Conservation (phyloP, 2,797 vertebrate species). For the Pangasius sanitwongsei region DNA sequence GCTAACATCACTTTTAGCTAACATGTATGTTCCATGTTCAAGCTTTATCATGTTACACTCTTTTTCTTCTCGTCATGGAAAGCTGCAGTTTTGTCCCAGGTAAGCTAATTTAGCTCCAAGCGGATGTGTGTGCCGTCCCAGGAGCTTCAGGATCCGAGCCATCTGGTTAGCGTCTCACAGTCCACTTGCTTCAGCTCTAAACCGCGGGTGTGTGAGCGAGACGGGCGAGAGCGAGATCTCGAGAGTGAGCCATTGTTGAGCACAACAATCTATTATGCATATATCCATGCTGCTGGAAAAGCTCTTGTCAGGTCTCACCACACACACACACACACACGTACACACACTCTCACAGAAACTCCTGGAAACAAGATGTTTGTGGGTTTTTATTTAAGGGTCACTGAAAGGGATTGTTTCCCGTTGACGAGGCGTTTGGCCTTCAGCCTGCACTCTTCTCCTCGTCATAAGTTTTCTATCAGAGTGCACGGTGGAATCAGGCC, state of each 20-base stretch:
- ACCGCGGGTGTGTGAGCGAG: conserved; percentile 28
- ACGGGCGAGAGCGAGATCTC: conserved; percentile 43
- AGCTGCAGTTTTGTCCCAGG: conserved; percentile 35
- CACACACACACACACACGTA: conserved; percentile 34
- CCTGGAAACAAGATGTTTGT: conserved; percentile 36
- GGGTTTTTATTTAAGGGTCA: conserved; percentile 53
- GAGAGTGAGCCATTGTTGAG: conserved; percentile 42
- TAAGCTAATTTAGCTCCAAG: conserved; percentile 49
- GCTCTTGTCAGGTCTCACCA: conserved; percentile 32
- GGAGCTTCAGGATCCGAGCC: conserved; percentile 44
- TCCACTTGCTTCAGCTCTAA: conserved; percentile 36
- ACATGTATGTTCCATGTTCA: background rate
- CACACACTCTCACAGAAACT: conserved; percentile 49
- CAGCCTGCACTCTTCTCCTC: conserved; percentile 44
- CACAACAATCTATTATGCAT: conserved; percentile 55
- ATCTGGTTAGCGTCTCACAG: conserved; percentile 58
- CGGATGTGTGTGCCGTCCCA: conserved; percentile 39
- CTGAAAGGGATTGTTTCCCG: conserved; percentile 54
- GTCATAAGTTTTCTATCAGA: conserved; percentile 65
- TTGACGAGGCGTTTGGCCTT: conserved; percentile 51
- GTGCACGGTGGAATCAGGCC: conserved; percentile 54
- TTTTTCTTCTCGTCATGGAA: conserved; percentile 20
- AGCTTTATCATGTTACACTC: background rate
- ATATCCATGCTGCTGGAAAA: conserved; percentile 37
- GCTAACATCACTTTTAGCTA: background rate